Conservation (phyloP, 2,888 invertebrate genomes). For the Mythimna loreyi region DNA sequence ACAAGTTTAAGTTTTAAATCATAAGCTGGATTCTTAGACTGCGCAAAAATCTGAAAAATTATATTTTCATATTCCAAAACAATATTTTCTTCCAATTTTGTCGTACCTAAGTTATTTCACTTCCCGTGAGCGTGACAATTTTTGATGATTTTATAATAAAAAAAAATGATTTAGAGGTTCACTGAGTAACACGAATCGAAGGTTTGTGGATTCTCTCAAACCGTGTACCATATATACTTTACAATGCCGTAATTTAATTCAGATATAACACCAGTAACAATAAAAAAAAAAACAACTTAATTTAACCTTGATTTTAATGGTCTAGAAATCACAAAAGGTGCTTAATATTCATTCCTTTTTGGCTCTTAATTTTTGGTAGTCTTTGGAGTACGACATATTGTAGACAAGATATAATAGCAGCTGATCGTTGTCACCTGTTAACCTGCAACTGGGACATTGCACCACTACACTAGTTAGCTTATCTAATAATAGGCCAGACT, state of each 20-base stretch:
- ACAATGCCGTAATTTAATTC: background rate
- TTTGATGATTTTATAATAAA: too few relatives aligned
- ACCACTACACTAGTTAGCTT: conserved; percentile 59
- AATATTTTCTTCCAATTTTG: background rate
- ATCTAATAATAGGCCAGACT: conserved; percentile 65
- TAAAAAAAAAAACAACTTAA: conserved; percentile 1
- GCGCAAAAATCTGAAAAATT: background rate
- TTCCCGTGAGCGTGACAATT: too few relatives aligned
- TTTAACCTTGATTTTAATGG: conserved; percentile 19
- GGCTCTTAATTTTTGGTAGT: background rate
- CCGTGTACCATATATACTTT: background rate
- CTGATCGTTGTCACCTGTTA: conserved; percentile 47
- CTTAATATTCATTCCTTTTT: conserved; percentile 2
- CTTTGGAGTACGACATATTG: background rate
- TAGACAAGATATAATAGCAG: conserved; percentile 21
- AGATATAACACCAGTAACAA: background rate
- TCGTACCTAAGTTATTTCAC: too few relatives aligned
- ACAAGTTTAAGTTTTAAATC: background rate
- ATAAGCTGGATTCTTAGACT: background rate
- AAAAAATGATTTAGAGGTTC: too few relatives aligned
- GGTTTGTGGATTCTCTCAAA: background rate
- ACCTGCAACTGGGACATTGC: conserved; percentile 40
- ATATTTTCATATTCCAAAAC: background rate
- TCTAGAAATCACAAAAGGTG: conserved; percentile 24
- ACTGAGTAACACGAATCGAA: background rate